These are phyloP conservation scores for Venturia canescens DNA, from an alignment of 1,140 invertebrate species.

Conservation along the genomic window DNA sequence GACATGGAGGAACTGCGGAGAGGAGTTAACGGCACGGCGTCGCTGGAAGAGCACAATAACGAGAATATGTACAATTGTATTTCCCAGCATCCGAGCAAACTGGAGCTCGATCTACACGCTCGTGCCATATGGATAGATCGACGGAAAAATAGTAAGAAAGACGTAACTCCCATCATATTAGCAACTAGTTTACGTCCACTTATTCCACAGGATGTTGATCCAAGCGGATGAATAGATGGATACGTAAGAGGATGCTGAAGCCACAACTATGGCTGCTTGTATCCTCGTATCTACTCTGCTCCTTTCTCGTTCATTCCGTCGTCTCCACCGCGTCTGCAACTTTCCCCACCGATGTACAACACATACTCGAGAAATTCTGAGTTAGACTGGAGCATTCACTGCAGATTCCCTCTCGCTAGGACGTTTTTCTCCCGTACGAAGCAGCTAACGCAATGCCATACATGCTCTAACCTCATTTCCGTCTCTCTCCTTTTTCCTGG, in stretches of 20 bases:
- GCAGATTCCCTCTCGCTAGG: not conserved
- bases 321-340: not conserved
- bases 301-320: not conserved
- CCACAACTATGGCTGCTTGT: conserved; percentile 38
- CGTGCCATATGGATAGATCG: not conserved
- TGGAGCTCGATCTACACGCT: not conserved
- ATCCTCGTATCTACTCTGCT: not conserved
- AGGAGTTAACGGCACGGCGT: conserved; percentile 28
- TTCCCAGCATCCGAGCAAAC: not conserved
- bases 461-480: conserved; percentile 32
- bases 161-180: not conserved
- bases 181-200: not conserved
- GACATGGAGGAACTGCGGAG: conserved; percentile 4
- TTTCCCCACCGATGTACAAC: not conserved
- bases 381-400: conserved; percentile 5
- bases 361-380: not conserved
- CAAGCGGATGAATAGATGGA: conserved; percentile 38
- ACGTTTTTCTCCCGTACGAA: conserved; percentile 40
- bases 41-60: not conserved
- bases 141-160: not conserved
- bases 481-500: not conserved
- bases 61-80: conserved; percentile 10
- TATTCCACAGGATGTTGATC: not conserved
- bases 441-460: conserved; percentile 27
- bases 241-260: conserved; percentile 26